phyloP scores from a whole-genome alignment of 2,888 invertebrate species.

The Phytoseiulus persimilis region DNA sequence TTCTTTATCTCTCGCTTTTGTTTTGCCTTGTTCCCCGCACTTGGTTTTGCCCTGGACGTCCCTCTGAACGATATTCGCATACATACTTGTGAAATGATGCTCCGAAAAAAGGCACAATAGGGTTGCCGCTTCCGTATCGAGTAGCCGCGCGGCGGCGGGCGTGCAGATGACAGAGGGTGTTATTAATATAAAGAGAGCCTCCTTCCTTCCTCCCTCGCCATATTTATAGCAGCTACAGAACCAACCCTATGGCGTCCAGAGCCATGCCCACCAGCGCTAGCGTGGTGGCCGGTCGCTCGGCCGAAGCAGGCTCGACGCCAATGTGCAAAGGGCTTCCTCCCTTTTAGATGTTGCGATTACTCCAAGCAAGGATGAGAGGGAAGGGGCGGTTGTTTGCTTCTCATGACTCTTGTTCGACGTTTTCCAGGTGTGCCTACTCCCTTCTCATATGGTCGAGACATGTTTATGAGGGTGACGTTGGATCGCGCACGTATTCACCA shows the following conservation, averaged over 20 bases:
- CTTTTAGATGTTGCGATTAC: not conserved
- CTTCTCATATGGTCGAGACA: not conserved
- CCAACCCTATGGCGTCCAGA: not conserved
- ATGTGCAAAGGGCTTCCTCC: not conserved
- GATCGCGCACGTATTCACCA: not conserved
- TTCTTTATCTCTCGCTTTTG: too few relatives aligned
- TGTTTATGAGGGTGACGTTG: not conserved
- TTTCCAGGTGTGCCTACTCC: not conserved
- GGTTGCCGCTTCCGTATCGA: constrained; percentile 13
- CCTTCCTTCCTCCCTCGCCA: not conserved
- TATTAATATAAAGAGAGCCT: constrained; percentile 23
- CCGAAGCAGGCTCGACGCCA: not conserved
- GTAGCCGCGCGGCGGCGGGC: not conserved
- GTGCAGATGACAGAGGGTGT: constrained; percentile 37
- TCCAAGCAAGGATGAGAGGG: not conserved
- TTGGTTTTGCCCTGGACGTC: not conserved
- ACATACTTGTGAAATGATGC: not conserved
- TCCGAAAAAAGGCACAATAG: not conserved
- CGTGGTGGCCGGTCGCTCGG: not conserved
- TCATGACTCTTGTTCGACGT: not conserved
- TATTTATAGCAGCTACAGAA: not conserved
- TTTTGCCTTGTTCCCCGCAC: not conserved
- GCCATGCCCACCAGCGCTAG: not conserved
- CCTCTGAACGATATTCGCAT: not conserved
- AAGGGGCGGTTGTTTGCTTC: not conserved